A percentile compares a stretch with the other conserved stretches of the same genome.
Evolutionary conservation across 2,113 vertebrate genomes (phyloP).

Genomic region (Sceloporus tristichus): DNA sequence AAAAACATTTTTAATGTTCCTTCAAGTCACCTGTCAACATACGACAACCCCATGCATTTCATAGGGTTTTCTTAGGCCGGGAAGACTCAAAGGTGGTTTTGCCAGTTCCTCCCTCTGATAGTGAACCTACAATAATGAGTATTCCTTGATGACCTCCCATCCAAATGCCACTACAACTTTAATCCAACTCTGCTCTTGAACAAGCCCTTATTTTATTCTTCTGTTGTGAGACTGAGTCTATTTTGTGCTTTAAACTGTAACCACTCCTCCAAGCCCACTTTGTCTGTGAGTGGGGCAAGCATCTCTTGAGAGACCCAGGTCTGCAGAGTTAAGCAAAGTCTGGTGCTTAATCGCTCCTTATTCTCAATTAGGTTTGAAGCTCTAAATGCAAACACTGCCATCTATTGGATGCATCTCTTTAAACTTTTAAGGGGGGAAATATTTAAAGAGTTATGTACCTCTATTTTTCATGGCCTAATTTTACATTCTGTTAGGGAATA

Average conservation of each 20-base stretch:
- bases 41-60: too few relatives aligned
- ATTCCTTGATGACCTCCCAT: too few relatives aligned
- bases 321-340: background rate
- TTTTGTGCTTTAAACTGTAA: background rate
- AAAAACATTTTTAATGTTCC: too few relatives aligned
- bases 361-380: background rate
- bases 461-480: background rate
- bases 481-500: background rate
- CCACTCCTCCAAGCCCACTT: background rate
- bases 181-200: too few relatives aligned
- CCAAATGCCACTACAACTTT: too few relatives aligned
- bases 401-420: constrained; percentile 37
- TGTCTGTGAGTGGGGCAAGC: background rate
- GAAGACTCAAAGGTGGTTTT: too few relatives aligned
- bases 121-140: too few relatives aligned
- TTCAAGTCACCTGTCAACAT: too few relatives aligned
- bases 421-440: constrained; percentile 3
- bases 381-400: constrained; percentile 43
- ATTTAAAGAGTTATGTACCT: background rate
- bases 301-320: background rate
- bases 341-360: background rate
- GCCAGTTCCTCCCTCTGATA: too few relatives aligned
- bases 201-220: too few relatives aligned
- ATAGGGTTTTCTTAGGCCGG: too few relatives aligned
- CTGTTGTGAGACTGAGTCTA: too few relatives aligned